Evolutionary conservation across 2,113 vertebrate genomes (phyloP), one percentile per base, ranked within the genome.

Genomic region (Paralichthys olivaceus): DNA sequence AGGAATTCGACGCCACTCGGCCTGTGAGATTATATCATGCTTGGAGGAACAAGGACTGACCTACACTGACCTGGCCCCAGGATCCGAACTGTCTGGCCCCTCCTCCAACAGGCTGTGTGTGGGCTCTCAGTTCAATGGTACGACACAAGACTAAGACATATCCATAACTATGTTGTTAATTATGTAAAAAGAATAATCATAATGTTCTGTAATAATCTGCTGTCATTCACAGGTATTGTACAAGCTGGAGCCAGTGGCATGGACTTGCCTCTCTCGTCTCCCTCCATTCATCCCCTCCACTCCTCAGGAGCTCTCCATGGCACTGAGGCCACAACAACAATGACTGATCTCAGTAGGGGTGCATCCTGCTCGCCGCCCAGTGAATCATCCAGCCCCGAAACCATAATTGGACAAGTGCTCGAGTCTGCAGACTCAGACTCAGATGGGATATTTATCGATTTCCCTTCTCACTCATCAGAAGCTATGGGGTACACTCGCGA

Each of bases 401-500:
- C 96, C 77, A 95, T 96, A 66, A 96, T 97, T 58, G 96, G 97
- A 93, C 96, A 95, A 89, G 95, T 96, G 79, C 92, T 97, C 71
- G 97, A 97, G 81, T 98, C 97, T 0, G 95, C 93, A 0, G 96
- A 97, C 92, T 98, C 98, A 0, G 96, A 96, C 82, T 95, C 96
- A 0, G 97, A 98, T 17, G 97, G 98, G 17, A 97, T 99, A 89
- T 98, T 98, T 93, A 97, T 99, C 63, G 96, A 99, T 93, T 99
- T 99, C 84, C 94, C 96, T 12, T 72, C 77, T 78, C 89, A 85
- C 78, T 85, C 89, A 56, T 79, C 90, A 14, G 92, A 91, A 67
- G 56, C 86, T 12, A 82, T 88, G 77, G 89, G 87, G 47, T 91
- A 90, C 76, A 58, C 76, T 54, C 79, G 69, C 0, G 91, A 93